Percentiles rank a stretch among this genome's conserved stretches.
Conservation (phyloP, 2,888 invertebrate genomes). For the Sialis fuliginosa region DNA sequence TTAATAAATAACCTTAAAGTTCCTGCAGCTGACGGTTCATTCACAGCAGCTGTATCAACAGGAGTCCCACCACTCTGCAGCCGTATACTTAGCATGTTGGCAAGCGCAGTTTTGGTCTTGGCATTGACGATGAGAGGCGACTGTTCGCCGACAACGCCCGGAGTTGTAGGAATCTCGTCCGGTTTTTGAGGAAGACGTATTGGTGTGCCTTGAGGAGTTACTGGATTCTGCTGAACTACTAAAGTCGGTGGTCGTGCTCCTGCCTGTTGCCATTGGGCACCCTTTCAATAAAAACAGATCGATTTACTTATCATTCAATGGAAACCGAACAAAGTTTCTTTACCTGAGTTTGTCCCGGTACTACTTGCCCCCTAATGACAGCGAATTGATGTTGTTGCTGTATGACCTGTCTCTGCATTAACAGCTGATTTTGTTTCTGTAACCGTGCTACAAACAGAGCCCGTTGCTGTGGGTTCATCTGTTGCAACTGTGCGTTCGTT, state of each 20-base stretch:
- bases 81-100: conserved; percentile 81
- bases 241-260: conserved; percentile 1
- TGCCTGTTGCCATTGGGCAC: conserved; percentile 5
- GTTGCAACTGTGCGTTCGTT: conserved; percentile 67
- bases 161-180: conserved; percentile 3
- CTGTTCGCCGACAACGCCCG: conserved; percentile 14
- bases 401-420: conserved; percentile 29
- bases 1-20: conserved; percentile 30
- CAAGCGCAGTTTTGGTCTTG: conserved; percentile 88
- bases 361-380: conserved; percentile 4
- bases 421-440: conserved; percentile 48
- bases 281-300: neutral
- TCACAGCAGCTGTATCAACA: conserved; percentile 29
- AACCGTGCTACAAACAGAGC: conserved; percentile 64
- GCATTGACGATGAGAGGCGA: conserved; percentile 56
- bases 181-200: conserved; percentile 7
- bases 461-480: conserved; percentile 61
- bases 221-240: conserved; percentile 4
- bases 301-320: neutral
- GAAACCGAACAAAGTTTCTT: too few species aligned
- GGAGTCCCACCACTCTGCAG: conserved; percentile 36
- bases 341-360: conserved; percentile 2
- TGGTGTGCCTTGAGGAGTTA: neutral
- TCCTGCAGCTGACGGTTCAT: conserved; percentile 48
- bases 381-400: conserved; percentile 4